Evolutionary conservation across 2,888 invertebrate genomes (phyloP).

Genomic region (Phaonia tiefii): DNA sequence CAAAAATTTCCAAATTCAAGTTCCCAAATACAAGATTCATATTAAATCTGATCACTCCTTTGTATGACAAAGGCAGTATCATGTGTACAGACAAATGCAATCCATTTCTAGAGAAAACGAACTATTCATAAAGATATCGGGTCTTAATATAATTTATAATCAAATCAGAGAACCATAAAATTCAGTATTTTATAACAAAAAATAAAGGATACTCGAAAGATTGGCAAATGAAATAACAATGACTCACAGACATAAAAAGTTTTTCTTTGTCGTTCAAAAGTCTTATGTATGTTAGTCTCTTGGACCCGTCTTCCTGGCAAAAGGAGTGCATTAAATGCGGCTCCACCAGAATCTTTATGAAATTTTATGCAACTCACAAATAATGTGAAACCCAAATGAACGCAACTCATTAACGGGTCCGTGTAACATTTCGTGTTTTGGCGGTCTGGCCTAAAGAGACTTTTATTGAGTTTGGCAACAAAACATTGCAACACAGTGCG

Average conservation of each 20-base stretch:
- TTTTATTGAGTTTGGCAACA: slow-evolving; percentile 51
- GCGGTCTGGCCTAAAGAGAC: slow-evolving; percentile 11
- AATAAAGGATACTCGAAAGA: slow-evolving; percentile 6
- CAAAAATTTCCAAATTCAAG: too few species aligned
- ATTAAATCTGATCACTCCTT: not conserved
- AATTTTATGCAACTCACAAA: slow-evolving; percentile 68
- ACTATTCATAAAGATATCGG: slow-evolving; percentile 37
- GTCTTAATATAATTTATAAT: slow-evolving; percentile 27
- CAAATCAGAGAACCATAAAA: slow-evolving; percentile 38
- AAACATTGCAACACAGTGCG: slow-evolving; percentile 51
- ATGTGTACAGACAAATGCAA: not conserved
- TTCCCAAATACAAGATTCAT: too few species aligned
- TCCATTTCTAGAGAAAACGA: slow-evolving; percentile 16
- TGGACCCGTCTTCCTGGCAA: not conserved
- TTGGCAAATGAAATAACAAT: slow-evolving; percentile 37
- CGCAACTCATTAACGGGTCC: slow-evolving; percentile 67
- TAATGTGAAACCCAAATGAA: slow-evolving; percentile 62
- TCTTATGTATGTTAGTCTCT: too few species aligned
- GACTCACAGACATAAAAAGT: slow-evolving; percentile 51
- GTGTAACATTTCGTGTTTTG: slow-evolving; percentile 40
- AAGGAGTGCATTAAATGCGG: slow-evolving; percentile 18
- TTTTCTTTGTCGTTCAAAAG: not conserved
- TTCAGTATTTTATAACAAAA: slow-evolving; percentile 32
- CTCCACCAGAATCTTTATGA: slow-evolving; percentile 59
- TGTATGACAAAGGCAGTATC: not conserved